Evolutionary conservation across 1,140 invertebrate genomes (phyloP), one percentile per base, ranked within the genome.

Genomic region (Lineus longissimus): DNA sequence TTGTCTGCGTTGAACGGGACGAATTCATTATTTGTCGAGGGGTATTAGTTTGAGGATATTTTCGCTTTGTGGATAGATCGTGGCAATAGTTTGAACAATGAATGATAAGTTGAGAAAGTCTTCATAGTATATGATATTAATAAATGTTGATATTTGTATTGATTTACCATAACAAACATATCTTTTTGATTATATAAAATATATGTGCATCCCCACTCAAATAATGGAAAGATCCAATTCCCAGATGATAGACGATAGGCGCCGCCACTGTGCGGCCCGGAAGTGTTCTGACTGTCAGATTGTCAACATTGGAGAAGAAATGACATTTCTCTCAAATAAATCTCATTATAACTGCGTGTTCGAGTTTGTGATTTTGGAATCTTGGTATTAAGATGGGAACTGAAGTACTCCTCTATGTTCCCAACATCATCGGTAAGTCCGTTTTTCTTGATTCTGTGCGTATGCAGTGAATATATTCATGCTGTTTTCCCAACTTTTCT

Each of bases 391-490:
- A 2, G 2, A 67, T 67, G 66, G 66, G 41, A 2, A 23, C 27
- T 15, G 62, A 61, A 43, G 47, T 64, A 4, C 51, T 67, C 27
- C 30, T 67, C 31, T 67, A 67, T 31, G 31, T 64, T 19, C 66
- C 66, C 41, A 67, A 67, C 40, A 61, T 67, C 22, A 67, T 67
- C 27, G 66, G 66, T 64, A 56, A 61, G 47, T 17, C n/a, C 1
- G 31, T 22, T 55, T 19, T 4, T 25, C 9, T 22, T 15, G 27
- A 62, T 57, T 31, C 4, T 56, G 51, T n/a, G n/a, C n/a, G 25
- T 4, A 51, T 27, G 25, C 25, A 51, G 25, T 27, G 25, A 19
- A 51, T 51, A 6, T 51, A 51, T 27, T 51, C 25, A n/a, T n/a
- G n/a, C n/a, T n/a, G n/a, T n/a, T n/a, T n/a, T n/a, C n/a, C n/a